phyloP scores from a whole-genome alignment of 37 sponge, comb jelly and placozoan species.

The Cliona cf. orientalis region DNA sequence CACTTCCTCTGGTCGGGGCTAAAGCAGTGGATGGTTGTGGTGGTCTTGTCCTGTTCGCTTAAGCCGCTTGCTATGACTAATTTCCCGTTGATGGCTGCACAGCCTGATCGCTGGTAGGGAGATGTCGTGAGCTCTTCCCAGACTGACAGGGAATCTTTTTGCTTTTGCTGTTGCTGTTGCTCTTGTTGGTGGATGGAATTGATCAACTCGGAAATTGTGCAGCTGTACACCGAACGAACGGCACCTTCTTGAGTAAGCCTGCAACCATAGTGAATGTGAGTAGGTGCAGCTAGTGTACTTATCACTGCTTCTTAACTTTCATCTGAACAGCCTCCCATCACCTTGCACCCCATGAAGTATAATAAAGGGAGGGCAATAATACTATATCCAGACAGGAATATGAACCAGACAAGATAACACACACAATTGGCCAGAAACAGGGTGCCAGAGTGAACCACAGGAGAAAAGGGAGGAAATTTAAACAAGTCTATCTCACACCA shows the following conservation, averaged over 20 bases:
- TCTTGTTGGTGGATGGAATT: background rate
- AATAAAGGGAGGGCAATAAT: no score
- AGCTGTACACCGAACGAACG: slow-evolving; percentile 19
- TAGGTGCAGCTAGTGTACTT: background rate
- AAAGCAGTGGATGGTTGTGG: slow-evolving; percentile 1
- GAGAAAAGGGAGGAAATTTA: background rate
- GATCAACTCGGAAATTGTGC: slow-evolving; percentile 11
- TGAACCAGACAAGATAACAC: no score
- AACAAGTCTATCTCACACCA: background rate
- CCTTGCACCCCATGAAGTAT: no score
- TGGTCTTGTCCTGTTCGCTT: background rate
- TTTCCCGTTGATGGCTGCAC: slow-evolving; percentile 19
- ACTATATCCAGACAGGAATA: no score
- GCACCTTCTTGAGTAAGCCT: slow-evolving; percentile 10
- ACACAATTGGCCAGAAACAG: no score
- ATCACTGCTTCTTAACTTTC: background rate
- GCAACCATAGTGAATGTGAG: background rate
- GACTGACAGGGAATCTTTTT: no score
- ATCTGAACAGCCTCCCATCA: no score
- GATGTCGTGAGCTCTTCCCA: slow-evolving; percentile 24
- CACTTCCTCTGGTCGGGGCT: slow-evolving; percentile 11
- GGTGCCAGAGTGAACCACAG: no score
- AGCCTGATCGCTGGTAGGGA: slow-evolving; percentile 6
- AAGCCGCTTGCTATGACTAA: slow-evolving; percentile 31
- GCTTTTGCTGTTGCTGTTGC: background rate